phyloP scores from a whole-genome alignment of 2,797 vertebrate genomes.

The Eulemur albifrons region DNA sequence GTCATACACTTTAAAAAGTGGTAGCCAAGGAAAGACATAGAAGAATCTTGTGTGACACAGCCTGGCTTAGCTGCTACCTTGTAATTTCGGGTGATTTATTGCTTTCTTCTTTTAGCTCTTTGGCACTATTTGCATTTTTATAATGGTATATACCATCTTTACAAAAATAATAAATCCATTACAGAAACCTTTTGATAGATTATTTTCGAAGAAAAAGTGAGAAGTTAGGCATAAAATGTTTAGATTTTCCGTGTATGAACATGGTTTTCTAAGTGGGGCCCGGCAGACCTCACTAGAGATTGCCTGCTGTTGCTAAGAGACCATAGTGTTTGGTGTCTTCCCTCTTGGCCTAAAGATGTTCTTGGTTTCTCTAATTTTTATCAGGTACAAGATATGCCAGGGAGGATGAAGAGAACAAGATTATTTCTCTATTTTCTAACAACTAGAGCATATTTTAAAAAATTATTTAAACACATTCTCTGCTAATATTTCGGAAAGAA shows the following conservation, averaged over 20 bases:
- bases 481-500: constrained; percentile 15
- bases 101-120: neutral
- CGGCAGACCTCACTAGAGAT: neutral
- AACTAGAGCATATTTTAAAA: neutral
- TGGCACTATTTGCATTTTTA: neutral
- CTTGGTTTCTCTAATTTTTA: neutral
- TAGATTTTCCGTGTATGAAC: neutral
- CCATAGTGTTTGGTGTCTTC: neutral
- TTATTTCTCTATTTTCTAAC: constrained; percentile 9
- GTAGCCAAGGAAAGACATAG: neutral
- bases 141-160: neutral
- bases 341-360: neutral
- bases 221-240: neutral
- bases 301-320: neutral
- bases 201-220: neutral
- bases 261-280: neutral
- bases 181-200: neutral
- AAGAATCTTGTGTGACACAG: neutral
- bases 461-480: neutral
- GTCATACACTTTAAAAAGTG: neutral
- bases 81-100: neutral
- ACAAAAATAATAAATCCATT: neutral
- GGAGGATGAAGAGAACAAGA: neutral
- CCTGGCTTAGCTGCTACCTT: neutral
- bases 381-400: neutral